Percentiles rank a stretch among this genome's conserved stretches.
Conservation (phyloP, 2,797 vertebrate species). For the Smutsia temminckii region DNA sequence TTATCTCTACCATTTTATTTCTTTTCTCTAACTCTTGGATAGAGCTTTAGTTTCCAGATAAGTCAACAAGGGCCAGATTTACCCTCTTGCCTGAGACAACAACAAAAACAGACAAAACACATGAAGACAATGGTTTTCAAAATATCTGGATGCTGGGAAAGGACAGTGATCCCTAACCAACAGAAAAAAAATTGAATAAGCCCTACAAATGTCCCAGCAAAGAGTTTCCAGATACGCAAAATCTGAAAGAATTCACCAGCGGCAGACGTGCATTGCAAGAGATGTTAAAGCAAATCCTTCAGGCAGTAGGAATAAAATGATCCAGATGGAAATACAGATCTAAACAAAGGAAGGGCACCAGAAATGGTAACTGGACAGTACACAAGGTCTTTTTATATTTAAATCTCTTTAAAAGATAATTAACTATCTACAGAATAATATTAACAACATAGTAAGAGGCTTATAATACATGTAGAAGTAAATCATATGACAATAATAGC, state of each 20-base stretch:
- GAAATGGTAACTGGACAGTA: not conserved
- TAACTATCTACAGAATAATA: not conserved
- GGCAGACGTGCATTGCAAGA: not conserved
- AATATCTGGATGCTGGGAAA: not conserved
- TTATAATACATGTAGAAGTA: not conserved
- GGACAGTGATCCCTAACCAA: not conserved
- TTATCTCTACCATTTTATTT: not conserved
- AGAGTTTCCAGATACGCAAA: not conserved
- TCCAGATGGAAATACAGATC: not conserved
- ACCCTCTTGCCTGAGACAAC: not conserved
- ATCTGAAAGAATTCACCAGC: not conserved
- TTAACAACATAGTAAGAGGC: not conserved
- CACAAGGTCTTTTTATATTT: not conserved
- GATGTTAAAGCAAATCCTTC: not conserved
- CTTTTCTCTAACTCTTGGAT: conserved; percentile 35
- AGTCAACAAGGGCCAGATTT: not conserved
- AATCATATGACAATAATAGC: not conserved
- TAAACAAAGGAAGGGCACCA: not conserved
- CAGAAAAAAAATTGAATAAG: not conserved
- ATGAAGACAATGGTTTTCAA: conserved; percentile 3
- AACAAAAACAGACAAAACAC: not conserved
- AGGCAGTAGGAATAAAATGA: not conserved
- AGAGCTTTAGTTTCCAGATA: conserved; percentile 3
- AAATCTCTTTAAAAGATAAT: not conserved
- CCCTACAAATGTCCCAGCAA: not conserved